Base-by-base conservation (phyloP, 2,888 invertebrate species). In the Coelopa pilipes region DNA sequence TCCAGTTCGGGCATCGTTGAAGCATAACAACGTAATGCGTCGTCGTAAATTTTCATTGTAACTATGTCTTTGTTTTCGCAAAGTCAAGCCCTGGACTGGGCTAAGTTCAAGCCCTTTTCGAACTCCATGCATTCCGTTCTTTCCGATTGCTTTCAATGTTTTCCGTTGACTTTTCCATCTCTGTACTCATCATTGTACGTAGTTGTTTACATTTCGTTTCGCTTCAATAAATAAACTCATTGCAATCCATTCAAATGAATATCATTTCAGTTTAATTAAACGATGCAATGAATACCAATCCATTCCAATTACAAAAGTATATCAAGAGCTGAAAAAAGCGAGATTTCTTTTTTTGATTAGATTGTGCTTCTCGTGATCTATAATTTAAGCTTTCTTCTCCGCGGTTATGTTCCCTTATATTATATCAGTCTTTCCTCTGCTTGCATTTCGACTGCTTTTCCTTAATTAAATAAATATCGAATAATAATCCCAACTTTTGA, bases 241-340 rank as follows among this genome's bases (percentile, higher is more conserved):
- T 45, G n/a, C 46, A 45, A 45, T 45, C 17, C 12, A 15, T 46
- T 46, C 15, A 17, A 1, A 13, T 46, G 17, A 45, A 24, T 45
- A 45, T 63, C 45, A 46, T 63, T 46, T 63, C 34, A 45, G 15
- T 63, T 63, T 15, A 34, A 63, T n/a, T 63, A n/a, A 13, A 63
- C 45, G 17, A 46, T n/a, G 15, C 17, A n/a, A 57, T 7, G 34
- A 4, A 34, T 34, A 7, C 34, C 34, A 34, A 34, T 34, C 34
- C 34, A 34, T 34, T 34, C 34, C 34, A 4, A 34, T 34, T 34
- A 2, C 34, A 34, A 34, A n/a, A n/a, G n/a, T n/a, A n/a, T n/a
- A n/a, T n/a, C n/a, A n/a, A n/a, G n/a, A n/a, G n/a, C n/a, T n/a
- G n/a, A n/a, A n/a, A n/a, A n/a, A n/a, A n/a, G n/a, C n/a, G n/a